Evolutionary conservation across 2,888 invertebrate genomes (phyloP), one percentile per base, ranked within the genome.

Genomic region (Melanargia galathea): DNA sequence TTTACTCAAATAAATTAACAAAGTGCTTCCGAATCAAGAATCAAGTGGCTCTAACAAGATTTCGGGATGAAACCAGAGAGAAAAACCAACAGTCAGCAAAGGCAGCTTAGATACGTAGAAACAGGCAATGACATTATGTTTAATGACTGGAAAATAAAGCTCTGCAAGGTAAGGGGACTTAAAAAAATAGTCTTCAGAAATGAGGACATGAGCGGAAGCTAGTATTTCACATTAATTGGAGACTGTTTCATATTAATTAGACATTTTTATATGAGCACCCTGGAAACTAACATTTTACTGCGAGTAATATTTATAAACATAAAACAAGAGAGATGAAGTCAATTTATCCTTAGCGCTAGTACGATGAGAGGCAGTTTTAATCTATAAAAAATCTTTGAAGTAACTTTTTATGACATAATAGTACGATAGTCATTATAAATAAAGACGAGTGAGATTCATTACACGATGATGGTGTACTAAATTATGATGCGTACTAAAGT

Each of bases 351-450:
- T 43, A 18, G 46, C 30, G 35, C 35, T 54, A 20, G 45, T 35
- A 46, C 40, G 61, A 54, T 45, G 60, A 61, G 46, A 61, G 54
- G 61, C 24, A 61, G 18, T 61, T 55, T 46, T 43, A 55, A 24
- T 48, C 35, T 55, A 55, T 61, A 61, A 55, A 48, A 54, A 54
- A 54, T 52, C 60, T 43, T 60, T 52, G 33, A 52, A 33, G 48
- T 35, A 38, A 35, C 58, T 58, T 58, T 58, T 58, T 58, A 58
- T 58, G 46, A 48, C 58, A 58, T 58, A 46, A 48, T 48, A 58
- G 43, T 56, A 24, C 16, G 56, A 56, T 35, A 33, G 45, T 45
- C 33, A 35, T 58, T 35, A 48, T 48, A 60, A 45, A 52, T 43
- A 52, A 33, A 51, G 52, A 60, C 33, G 33, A 60, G 58, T 35